phyloP scores from a whole-genome alignment of 2,797 vertebrate genomes.

The Potorous gilbertii region DNA sequence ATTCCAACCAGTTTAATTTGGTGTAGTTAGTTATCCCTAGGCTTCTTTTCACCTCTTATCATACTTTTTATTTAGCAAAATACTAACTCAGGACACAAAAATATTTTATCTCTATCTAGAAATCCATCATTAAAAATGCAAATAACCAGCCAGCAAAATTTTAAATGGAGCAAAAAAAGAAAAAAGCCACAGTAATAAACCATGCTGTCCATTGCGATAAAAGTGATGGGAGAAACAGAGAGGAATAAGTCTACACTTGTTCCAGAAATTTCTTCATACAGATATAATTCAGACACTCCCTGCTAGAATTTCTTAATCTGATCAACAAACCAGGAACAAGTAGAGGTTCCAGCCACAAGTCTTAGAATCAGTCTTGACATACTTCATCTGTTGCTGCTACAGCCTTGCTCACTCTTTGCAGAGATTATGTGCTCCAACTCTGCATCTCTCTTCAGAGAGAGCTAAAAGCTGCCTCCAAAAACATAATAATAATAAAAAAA shows the following conservation, averaged over 20 bases:
- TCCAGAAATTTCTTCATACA: neutral
- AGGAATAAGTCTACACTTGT: neutral
- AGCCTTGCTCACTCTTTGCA: neutral
- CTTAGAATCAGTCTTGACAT: neutral
- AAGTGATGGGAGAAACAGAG: neutral
- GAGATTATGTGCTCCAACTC: neutral
- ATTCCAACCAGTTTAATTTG: neutral
- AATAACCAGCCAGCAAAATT: neutral
- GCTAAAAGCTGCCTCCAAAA: neutral
- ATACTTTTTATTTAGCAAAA: neutral
- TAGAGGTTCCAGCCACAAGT: neutral
- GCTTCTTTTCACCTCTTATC: neutral
- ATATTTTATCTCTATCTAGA: neutral
- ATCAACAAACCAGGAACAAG: neutral
- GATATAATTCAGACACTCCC: neutral
- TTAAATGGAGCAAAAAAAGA: neutral
- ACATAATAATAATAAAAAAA: too few species aligned
- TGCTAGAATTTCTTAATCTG: neutral
- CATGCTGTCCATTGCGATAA: neutral
- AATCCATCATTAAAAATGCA: neutral
- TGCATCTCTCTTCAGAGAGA: neutral
- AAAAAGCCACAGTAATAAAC: neutral
- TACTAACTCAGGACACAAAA: neutral
- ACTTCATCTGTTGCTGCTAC: neutral
- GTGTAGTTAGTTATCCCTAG: neutral